Percentiles rank a stretch among this genome's conserved stretches.
These are phyloP conservation scores for Microctenopoma stevenorrisi DNA, from an alignment of 2,797 vertebrate genomes.

Conservation along the genomic window DNA sequence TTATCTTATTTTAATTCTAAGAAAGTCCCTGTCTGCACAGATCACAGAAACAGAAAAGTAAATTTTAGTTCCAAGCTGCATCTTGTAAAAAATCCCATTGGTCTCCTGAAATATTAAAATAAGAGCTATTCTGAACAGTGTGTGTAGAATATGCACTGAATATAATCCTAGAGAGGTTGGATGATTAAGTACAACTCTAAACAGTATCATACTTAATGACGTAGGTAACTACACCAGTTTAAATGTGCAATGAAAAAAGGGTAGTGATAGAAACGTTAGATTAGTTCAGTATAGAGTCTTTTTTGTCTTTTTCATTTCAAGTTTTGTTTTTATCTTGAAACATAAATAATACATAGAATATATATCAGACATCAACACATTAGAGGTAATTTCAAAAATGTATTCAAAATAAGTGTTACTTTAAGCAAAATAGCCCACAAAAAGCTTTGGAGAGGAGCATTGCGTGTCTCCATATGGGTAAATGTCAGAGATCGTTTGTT, in stretches of 20 bases:
- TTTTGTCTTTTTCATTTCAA: too few species aligned
- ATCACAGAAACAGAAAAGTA: conserved; percentile 15
- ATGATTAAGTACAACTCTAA: background rate
- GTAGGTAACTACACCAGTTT: background rate
- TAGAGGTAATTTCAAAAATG: background rate
- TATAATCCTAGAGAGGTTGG: background rate
- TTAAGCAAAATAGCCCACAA: background rate
- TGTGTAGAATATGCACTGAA: background rate
- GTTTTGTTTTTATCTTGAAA: too few species aligned
- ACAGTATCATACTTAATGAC: background rate
- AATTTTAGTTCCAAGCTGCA: conserved; percentile 23
- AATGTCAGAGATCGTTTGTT: conserved; percentile 28
- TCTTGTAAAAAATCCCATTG: conserved; percentile 17
- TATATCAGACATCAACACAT: background rate
- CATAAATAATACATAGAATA: too few species aligned
- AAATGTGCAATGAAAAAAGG: background rate
- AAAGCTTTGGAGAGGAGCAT: background rate
- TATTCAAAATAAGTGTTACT: background rate
- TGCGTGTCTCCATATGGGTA: conserved; percentile 3
- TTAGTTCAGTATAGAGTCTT: background rate
- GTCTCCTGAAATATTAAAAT: conserved; percentile 31
- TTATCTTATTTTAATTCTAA: conserved; percentile 19
- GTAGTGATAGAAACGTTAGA: background rate
- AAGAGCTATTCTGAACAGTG: conserved; percentile 1
- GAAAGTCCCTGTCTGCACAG: conserved; percentile 14